phyloP scores from a whole-genome alignment of 92 coral and sea anemone genomes.

The Palythoa grandiflora region DNA sequence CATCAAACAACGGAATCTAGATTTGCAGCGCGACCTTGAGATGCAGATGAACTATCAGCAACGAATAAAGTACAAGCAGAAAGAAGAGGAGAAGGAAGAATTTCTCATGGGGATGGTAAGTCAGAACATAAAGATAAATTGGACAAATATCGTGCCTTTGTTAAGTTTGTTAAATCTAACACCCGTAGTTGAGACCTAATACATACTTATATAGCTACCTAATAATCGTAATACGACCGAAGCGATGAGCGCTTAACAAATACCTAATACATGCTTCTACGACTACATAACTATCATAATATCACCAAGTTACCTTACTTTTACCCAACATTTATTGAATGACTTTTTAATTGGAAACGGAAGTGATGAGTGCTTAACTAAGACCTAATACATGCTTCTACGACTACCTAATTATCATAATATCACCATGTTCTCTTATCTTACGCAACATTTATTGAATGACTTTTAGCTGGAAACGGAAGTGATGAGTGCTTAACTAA shows the following conservation, averaged over 20 bases:
- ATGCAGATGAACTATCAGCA: slow-evolving; percentile 95
- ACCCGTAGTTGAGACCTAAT: too few species aligned
- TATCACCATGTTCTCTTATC: background rate
- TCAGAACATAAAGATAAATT: background rate
- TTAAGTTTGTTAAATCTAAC: too few species aligned
- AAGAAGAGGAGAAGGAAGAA: slow-evolving; percentile 87
- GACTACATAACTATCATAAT: background rate
- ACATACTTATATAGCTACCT: too few species aligned
- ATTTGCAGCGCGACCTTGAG: slow-evolving; percentile 85
- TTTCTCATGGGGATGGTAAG: slow-evolving; percentile 92
- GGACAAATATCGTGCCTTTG: background rate
- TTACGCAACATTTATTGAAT: background rate
- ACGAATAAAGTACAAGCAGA: slow-evolving; percentile 71
- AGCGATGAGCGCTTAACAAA: slow-evolving; percentile 45
- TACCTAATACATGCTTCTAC: background rate
- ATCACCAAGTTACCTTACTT: too few species aligned
- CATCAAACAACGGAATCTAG: slow-evolving; percentile 77
- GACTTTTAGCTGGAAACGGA: slow-evolving; percentile 82
- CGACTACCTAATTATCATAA: too few species aligned
- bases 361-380: slow-evolving; percentile 52
- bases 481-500: slow-evolving; percentile 39
- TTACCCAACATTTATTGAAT: background rate
- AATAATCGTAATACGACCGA: too few species aligned
- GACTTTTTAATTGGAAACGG: slow-evolving; percentile 78
- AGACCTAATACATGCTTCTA: background rate